Evolutionary conservation across 2,888 invertebrate genomes (phyloP).

Genomic region (Drosophila vallismaia): DNA sequence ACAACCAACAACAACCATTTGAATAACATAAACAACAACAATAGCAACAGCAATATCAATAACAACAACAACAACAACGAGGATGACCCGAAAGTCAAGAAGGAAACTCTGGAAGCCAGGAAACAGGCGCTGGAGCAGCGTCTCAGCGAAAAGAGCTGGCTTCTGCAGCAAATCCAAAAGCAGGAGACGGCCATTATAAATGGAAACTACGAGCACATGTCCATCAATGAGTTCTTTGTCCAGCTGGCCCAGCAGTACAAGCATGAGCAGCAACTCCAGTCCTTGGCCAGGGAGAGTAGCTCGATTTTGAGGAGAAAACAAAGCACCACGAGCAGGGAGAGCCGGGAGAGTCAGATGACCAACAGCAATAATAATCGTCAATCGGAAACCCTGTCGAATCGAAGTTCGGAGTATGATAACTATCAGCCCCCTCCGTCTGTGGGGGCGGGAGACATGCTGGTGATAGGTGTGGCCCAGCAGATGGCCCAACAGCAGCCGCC

Average conservation of each 20-base stretch:
- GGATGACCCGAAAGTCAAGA: constrained; percentile 65
- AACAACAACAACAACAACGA: constrained; percentile 61
- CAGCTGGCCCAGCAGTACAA: constrained; percentile 78
- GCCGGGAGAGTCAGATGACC: constrained; percentile 54
- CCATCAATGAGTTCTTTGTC: constrained; percentile 78
- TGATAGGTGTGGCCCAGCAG: constrained; percentile 70
- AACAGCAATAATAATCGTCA: constrained; percentile 63
- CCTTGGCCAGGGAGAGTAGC: constrained; percentile 53
- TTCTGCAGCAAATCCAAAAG: constrained; percentile 83
- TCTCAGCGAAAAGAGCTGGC: constrained; percentile 83
- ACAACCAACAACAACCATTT: constrained; percentile 44
- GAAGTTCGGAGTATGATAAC: constrained; percentile 81
- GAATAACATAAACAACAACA: constrained; percentile 44
- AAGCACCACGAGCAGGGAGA: constrained; percentile 65
- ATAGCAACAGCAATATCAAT: constrained; percentile 48
- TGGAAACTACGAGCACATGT: constrained; percentile 80
- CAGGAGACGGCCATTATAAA: constrained; percentile 82
- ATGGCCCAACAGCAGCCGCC: constrained; percentile 72
- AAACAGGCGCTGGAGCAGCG: constrained; percentile 81
- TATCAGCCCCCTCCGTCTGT: constrained; percentile 63
- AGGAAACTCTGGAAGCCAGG: constrained; percentile 80
- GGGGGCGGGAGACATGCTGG: constrained; percentile 64
- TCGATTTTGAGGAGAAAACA: constrained; percentile 80
- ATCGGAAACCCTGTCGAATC: constrained; percentile 79
- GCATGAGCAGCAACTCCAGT: constrained; percentile 66